A percentile compares a stretch with the other conserved stretches of the same genome.
These are phyloP conservation scores for Ascidia mentula DNA, from an alignment of 23 tunicate genomes.

Conservation along the genomic window DNA sequence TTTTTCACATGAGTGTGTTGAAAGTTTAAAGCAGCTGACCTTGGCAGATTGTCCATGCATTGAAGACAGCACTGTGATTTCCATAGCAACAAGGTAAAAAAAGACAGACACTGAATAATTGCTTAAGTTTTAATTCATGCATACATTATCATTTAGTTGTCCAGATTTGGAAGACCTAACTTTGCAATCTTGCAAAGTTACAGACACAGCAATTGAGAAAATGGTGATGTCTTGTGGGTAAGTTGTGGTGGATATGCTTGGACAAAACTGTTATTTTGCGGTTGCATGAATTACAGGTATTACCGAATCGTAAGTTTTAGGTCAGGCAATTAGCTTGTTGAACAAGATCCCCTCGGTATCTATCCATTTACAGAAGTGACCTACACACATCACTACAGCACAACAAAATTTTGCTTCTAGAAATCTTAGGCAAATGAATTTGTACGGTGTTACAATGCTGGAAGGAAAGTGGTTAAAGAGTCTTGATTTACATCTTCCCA, in stretches of 20 bases:
- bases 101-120: background rate
- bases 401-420: slow-evolving; percentile 13
- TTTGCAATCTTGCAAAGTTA: slow-evolving; percentile 25
- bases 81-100: background rate
- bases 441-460: slow-evolving; percentile 3
- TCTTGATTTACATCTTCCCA: slow-evolving; percentile 17
- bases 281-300: too few species aligned
- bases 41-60: background rate
- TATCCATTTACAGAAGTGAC: too few species aligned
- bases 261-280: too few species aligned
- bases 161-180: slow-evolving; percentile 18
- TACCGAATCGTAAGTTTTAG: too few species aligned
- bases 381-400: too few species aligned
- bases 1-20: background rate
- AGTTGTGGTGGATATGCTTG: too few species aligned
- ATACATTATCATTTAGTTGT: slow-evolving; percentile 16
- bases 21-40: background rate
- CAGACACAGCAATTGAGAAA: slow-evolving; percentile 15
- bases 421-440: background rate
- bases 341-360: too few species aligned
- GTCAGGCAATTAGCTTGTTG: too few species aligned
- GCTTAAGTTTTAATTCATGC: too few species aligned
- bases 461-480: slow-evolving; percentile 23
- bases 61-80: background rate
- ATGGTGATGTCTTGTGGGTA: slow-evolving; percentile 15